Evolutionary conservation across 2,888 invertebrate genomes (phyloP).

Genomic region (Dynastes grantii): DNA sequence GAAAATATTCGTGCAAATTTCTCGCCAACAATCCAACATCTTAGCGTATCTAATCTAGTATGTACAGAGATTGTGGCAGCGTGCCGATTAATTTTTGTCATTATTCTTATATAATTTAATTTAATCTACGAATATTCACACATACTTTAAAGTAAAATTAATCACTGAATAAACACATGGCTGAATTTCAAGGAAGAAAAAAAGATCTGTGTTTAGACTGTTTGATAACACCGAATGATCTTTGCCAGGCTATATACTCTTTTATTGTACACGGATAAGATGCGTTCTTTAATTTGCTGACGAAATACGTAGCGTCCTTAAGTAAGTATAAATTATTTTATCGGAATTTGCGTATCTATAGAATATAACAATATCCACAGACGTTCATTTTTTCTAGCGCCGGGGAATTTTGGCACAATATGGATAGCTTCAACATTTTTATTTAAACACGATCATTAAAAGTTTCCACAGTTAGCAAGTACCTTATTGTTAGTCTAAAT

Average conservation of each 20-base stretch:
- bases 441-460: too few species aligned
- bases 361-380: too few species aligned
- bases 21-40: too few species aligned
- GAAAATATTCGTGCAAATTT: too few species aligned
- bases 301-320: neutral
- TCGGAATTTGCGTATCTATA: too few species aligned
- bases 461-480: too few species aligned
- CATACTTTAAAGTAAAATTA: neutral
- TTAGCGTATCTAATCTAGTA: too few species aligned
- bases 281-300: neutral
- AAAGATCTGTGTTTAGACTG: constrained; percentile 36
- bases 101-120: neutral
- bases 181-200: neutral
- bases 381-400: too few species aligned
- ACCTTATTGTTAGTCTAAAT: too few species aligned
- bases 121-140: neutral
- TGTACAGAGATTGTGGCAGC: too few species aligned
- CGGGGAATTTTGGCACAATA: too few species aligned
- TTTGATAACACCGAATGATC: constrained; percentile 36
- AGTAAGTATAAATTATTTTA: constrained; percentile 5
- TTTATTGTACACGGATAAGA: neutral
- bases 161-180: neutral
- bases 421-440: too few species aligned
- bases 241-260: neutral
- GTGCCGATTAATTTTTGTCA: neutral